Evolutionary conservation across 2,797 vertebrate genomes (phyloP).

Genomic region (Moxostoma hubbsi): DNA sequence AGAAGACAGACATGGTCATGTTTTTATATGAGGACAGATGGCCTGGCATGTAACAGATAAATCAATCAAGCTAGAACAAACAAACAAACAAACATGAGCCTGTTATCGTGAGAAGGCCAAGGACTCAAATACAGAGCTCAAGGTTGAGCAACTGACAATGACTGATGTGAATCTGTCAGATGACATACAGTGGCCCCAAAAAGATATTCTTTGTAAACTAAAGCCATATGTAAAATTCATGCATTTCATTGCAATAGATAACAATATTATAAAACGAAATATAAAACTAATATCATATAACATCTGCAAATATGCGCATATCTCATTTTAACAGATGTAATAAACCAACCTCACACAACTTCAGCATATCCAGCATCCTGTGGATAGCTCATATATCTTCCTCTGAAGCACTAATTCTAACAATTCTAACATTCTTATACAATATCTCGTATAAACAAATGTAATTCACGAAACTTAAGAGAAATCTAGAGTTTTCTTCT

Average conservation of each 20-base stretch:
- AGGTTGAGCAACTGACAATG: conserved; percentile 36
- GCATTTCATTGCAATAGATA: neutral
- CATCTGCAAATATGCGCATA: no score
- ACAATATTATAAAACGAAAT: neutral
- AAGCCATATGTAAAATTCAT: neutral
- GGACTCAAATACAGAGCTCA: conserved; percentile 19
- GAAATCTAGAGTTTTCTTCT: no score
- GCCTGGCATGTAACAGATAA: conserved; percentile 21
- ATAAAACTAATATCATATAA: no score
- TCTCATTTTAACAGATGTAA: no score
- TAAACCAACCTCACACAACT: no score
- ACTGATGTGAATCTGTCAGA: neutral
- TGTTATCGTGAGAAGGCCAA: conserved; percentile 1
- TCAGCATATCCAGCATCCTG: no score
- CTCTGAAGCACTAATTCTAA: no score
- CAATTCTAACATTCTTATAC: no score
- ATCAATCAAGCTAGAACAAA: conserved; percentile 32
- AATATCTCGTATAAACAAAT: no score
- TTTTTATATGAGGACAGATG: conserved; percentile 26
- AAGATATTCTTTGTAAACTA: neutral
- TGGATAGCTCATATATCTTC: no score
- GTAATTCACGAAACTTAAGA: no score
- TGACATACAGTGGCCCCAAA: conserved; percentile 1
- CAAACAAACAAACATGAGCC: neutral
- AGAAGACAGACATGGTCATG: conserved; percentile 16